phyloP scores from a whole-genome alignment of 1,140 invertebrate species.

The Pseudomyrmex cubaensis region DNA sequence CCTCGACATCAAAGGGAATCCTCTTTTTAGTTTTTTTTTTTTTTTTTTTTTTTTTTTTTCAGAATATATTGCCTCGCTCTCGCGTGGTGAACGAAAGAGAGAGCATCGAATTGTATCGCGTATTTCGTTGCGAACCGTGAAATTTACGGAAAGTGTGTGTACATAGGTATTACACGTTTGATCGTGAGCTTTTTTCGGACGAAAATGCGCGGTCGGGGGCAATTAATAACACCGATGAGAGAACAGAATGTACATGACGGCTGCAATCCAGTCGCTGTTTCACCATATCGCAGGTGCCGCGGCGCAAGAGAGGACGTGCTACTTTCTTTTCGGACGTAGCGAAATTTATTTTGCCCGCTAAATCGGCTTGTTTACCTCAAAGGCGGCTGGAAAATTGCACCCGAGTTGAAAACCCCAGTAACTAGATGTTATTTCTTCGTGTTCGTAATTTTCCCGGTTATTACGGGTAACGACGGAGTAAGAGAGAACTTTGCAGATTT shows the following conservation, averaged over 20 bases:
- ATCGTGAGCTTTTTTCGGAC: neutral
- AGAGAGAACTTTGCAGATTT: conserved; percentile 51
- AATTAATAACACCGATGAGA: conserved; percentile 57
- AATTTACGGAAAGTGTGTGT: neutral
- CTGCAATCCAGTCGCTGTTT: conserved; percentile 2
- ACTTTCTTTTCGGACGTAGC: conserved; percentile 49
- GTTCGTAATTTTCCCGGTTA: conserved; percentile 47
- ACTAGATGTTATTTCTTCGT: conserved; percentile 41
- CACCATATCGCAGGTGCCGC: neutral
- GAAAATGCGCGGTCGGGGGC: conserved; percentile 35
- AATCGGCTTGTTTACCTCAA: conserved; percentile 59
- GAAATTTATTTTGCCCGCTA: conserved; percentile 47
- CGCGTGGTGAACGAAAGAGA: conserved; percentile 64
- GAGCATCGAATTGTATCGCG: conserved; percentile 65
- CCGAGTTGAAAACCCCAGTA: conserved; percentile 14
- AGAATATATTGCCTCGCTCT: conserved; percentile 68
- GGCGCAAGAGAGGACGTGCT: neutral
- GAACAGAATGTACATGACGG: conserved; percentile 24
- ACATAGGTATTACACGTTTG: neutral
- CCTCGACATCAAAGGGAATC: conserved; percentile 38
- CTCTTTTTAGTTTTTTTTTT: conserved; percentile 1
- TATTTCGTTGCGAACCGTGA: conserved; percentile 53
- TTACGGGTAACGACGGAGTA: conserved; percentile 19
- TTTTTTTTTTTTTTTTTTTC: conserved; percentile 15
- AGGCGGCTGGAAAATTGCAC: conserved; percentile 43